These are phyloP conservation scores for Didymodactylos carnosus DNA, from an alignment of 2,888 invertebrate genomes.

Conservation along the genomic window DNA sequence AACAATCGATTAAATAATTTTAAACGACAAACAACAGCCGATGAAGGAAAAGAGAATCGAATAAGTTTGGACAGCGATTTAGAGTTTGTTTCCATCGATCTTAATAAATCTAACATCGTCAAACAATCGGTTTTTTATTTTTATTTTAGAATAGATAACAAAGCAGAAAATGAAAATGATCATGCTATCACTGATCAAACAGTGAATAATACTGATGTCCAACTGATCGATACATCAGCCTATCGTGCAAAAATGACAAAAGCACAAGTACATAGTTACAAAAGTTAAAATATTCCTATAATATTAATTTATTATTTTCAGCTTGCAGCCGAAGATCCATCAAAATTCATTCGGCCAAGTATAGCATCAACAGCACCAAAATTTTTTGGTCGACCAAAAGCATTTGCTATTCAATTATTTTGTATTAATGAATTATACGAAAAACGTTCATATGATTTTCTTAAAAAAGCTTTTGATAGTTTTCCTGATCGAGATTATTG, in stretches of 20 bases:
- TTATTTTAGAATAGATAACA: not conserved
- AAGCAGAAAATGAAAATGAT: not conserved
- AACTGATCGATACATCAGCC: not conserved
- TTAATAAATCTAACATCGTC: too few species aligned
- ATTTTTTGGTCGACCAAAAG: slow-evolving; percentile 26
- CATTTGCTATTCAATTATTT: slow-evolving; percentile 33
- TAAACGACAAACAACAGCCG: too few species aligned
- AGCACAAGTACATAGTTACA: not conserved
- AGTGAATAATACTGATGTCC: not conserved
- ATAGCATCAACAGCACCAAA: slow-evolving; percentile 17
- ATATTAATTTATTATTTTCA: not conserved
- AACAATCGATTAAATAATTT: too few species aligned
- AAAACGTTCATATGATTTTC: slow-evolving; percentile 33
- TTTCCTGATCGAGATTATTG: slow-evolving; percentile 29
- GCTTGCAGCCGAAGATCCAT: not conserved
- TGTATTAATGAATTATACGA: slow-evolving; percentile 34
- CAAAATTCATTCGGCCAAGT: not conserved
- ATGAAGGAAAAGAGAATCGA: too few species aligned
- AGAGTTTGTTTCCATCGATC: too few species aligned
- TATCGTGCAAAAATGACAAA: not conserved
- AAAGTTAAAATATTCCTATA: too few species aligned
- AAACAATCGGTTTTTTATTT: not conserved
- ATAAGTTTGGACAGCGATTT: too few species aligned
- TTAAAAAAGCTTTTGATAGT: slow-evolving; percentile 28
- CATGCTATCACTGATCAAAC: not conserved